A percentile compares a stretch with the other conserved stretches of the same genome.
phyloP scores from a whole-genome alignment of 23 tunicate species.

The Diplosoma virens region DNA sequence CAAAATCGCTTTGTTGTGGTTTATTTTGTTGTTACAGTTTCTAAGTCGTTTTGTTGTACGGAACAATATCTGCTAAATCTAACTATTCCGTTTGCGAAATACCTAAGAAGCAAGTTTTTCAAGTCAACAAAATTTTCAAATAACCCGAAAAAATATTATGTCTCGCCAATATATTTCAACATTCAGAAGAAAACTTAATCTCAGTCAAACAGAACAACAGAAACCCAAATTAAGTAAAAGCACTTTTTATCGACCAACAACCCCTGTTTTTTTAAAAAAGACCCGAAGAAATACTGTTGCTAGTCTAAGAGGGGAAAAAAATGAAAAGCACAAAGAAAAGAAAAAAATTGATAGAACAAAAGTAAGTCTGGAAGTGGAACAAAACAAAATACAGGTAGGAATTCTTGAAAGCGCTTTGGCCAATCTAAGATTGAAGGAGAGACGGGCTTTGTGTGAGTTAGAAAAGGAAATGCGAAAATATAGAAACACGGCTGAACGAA shows the following conservation, averaged over 20 bases:
- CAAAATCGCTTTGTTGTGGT: no score
- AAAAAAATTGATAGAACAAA: neutral
- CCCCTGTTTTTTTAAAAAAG: neutral
- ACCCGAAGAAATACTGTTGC: neutral
- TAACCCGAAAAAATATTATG: no score
- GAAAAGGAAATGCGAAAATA: constrained; percentile 47
- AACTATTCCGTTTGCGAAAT: neutral
- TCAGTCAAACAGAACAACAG: neutral
- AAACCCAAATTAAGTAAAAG: neutral
- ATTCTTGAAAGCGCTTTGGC: constrained; percentile 37
- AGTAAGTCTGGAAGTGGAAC: constrained; percentile 21
- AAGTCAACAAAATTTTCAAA: no score
- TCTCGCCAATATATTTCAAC: constrained; percentile 20
- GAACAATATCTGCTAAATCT: no score
- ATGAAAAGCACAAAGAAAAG: neutral
- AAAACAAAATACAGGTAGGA: constrained; percentile 21
- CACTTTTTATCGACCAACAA: neutral
- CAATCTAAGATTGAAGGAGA: constrained; percentile 25
- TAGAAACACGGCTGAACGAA: constrained; percentile 7
- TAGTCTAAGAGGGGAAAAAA: neutral
- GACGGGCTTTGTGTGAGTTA: constrained; percentile 38
- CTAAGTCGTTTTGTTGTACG: no score
- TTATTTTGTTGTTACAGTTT: no score
- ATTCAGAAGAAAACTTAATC: neutral
- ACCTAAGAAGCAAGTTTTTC: no score